A percentile compares a stretch with the other conserved stretches of the same genome.
Evolutionary conservation across 2,113 vertebrate species (phyloP).

Genomic region (Proteles cristata): DNA sequence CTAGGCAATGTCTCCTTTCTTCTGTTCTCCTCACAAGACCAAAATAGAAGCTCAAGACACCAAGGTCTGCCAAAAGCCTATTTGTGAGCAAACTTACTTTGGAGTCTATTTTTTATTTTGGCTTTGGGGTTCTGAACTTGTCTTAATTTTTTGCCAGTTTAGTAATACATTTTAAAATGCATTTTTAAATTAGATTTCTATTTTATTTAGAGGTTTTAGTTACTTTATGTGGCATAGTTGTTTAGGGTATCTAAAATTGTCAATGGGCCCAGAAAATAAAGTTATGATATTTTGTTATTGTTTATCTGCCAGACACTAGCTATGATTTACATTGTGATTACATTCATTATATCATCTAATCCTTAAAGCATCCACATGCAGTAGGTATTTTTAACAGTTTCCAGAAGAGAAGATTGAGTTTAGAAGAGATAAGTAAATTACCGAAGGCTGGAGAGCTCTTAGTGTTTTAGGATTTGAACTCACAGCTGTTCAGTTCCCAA

Average conservation of each 20-base stretch:
- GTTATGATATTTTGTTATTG: neutral
- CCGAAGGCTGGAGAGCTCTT: neutral
- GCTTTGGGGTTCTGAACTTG: neutral
- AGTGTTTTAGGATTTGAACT: neutral
- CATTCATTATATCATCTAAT: neutral
- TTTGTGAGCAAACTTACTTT: neutral
- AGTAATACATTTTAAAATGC: neutral
- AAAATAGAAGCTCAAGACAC: neutral
- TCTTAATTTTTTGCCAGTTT: neutral
- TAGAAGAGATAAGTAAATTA: neutral
- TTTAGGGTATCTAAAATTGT: neutral
- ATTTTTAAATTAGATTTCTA: neutral
- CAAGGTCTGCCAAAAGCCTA: neutral
- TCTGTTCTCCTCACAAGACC: neutral
- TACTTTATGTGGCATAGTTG: neutral
- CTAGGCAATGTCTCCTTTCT: neutral
- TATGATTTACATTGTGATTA: neutral
- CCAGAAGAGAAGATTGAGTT: neutral
- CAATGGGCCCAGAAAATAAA: neutral
- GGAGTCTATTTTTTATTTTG: neutral
- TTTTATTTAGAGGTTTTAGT: neutral
- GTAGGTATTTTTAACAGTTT: constrained; percentile 13
- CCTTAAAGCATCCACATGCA: neutral
- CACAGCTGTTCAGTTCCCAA: neutral
- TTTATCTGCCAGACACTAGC: constrained; percentile 21